These are phyloP conservation scores for Vanacampus margaritifer DNA, from an alignment of 2,113 vertebrate genomes.

Conservation along the genomic window DNA sequence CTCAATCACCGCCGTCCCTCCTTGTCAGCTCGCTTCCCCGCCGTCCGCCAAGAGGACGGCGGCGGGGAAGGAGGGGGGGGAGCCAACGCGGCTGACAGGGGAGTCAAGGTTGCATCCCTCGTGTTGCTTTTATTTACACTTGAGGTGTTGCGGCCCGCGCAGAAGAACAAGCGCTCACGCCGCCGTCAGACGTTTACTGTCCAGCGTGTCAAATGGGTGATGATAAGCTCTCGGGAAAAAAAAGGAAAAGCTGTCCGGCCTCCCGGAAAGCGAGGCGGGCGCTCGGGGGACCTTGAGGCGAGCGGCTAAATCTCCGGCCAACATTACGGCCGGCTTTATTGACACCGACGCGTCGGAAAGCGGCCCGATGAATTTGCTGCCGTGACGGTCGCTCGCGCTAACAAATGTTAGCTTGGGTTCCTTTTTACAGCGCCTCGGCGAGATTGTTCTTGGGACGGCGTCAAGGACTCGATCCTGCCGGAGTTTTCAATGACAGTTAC, in stretches of 20 bases:
- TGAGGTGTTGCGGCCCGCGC: slow-evolving; percentile 54
- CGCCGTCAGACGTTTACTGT: slow-evolving; percentile 63
- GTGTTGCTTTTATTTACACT: slow-evolving; percentile 89
- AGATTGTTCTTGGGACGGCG: not conserved
- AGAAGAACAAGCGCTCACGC: slow-evolving; percentile 7
- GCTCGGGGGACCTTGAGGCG: slow-evolving; percentile 60
- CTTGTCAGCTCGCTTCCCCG: slow-evolving; percentile 81
- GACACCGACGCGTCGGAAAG: slow-evolving; percentile 75
- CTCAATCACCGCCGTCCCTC: slow-evolving; percentile 96
- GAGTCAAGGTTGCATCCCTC: slow-evolving; percentile 92
- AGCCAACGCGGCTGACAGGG: slow-evolving; percentile 62
- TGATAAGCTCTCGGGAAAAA: slow-evolving; percentile 77
- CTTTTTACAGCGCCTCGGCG: slow-evolving; percentile 1
- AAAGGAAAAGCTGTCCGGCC: slow-evolving; percentile 54
- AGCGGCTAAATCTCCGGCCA: slow-evolving; percentile 64
- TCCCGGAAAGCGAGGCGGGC: slow-evolving; percentile 47
- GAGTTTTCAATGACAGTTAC: not conserved
- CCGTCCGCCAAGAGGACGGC: slow-evolving; percentile 65
- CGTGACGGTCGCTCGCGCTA: slow-evolving; percentile 56
- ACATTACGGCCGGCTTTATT: slow-evolving; percentile 80
- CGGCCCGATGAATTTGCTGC: slow-evolving; percentile 62
- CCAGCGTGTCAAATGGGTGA: slow-evolving; percentile 80
- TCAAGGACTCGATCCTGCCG: not conserved
- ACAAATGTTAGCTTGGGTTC: slow-evolving; percentile 73
- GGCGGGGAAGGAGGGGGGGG: slow-evolving; percentile 5